Conservation (phyloP, 2,888 invertebrate genomes). For the Dromius quadrimaculatus region DNA sequence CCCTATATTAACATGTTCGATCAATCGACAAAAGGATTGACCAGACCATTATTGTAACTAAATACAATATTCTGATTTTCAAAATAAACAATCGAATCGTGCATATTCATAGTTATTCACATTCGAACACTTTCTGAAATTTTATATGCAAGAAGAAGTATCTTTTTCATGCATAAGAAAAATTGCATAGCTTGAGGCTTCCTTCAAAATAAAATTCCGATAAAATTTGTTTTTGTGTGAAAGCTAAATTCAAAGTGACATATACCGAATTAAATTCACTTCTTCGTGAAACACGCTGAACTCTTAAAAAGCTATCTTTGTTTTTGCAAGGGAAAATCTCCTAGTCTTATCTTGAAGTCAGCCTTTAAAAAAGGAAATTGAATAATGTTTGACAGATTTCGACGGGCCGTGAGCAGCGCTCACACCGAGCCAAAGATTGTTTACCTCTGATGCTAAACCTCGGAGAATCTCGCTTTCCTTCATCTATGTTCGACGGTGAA, state of each 20-base stretch:
- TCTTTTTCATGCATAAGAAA: too few species aligned
- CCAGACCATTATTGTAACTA: too few species aligned
- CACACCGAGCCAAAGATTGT: conserved; percentile 37
- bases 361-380: conserved; percentile 47
- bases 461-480: conserved; percentile 13
- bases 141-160: too few species aligned
- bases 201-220: conserved; percentile 35
- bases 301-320: conserved; percentile 45
- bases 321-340: conserved; percentile 44
- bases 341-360: conserved; percentile 26
- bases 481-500: conserved; percentile 4
- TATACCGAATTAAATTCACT: conserved; percentile 38
- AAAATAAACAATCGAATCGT: too few species aligned
- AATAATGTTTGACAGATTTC: conserved; percentile 50
- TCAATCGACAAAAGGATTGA: too few species aligned
- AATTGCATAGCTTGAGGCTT: too few species aligned
- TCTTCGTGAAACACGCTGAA: conserved; percentile 30
- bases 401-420: background rate
- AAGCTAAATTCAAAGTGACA: conserved; percentile 42
- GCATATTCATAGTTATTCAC: too few species aligned
- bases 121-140: too few species aligned
- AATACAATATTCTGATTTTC: too few species aligned
- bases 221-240: conserved; percentile 17
- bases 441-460: conserved; percentile 40
- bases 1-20: too few species aligned